Evolutionary conservation across 2,888 invertebrate species (phyloP), one percentile per base, ranked within the genome.

Genomic region (Agonopterix arenella): DNA sequence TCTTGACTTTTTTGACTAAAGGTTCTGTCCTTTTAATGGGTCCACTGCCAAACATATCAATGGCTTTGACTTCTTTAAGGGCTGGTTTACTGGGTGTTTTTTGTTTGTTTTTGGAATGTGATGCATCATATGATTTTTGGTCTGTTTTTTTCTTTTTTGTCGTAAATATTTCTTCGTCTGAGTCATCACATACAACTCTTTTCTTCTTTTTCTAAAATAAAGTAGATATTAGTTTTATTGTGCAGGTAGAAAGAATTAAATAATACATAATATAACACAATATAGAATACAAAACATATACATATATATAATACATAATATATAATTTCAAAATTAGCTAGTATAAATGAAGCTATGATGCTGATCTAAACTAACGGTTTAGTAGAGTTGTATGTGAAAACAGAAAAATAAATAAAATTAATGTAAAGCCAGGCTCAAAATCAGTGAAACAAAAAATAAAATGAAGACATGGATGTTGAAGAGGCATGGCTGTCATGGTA

Each of bases 11-110:
- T 68, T 71, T 85, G 18, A 80, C 84, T 73, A 74, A 71, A 58
- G 64, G 88, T 69, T 90, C 90, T 7, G 90, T 78, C 55, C 93
- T 84, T 60, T 91, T 91, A 11, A 93, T 80, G 1, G 93, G 92
- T 51, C 76, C 90, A 44, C 76, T 91, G 8, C 92, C 92, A 83
- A 95, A 94, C 7, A 94, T 67, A 71, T 92, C 90, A 36, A 89
- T 72, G 7, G 80, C 75, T 66, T 88, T 90, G 1, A 78, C 77
- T 62, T 86, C 84, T 61, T 79, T 80, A 1, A 80, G 63, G 42
- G 63, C 56, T 18, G 65, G 54, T 52, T 76, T 76, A 44, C 64
- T 60, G 4, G 63, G 43, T 42, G 63, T 61, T 49, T 67, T 66
- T 46, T 66, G 51, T 51, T 71, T 71, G 37, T 47, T 57, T 63